Evolutionary conservation across 2,113 vertebrate species (phyloP).

Genomic region (Clupea harengus): DNA sequence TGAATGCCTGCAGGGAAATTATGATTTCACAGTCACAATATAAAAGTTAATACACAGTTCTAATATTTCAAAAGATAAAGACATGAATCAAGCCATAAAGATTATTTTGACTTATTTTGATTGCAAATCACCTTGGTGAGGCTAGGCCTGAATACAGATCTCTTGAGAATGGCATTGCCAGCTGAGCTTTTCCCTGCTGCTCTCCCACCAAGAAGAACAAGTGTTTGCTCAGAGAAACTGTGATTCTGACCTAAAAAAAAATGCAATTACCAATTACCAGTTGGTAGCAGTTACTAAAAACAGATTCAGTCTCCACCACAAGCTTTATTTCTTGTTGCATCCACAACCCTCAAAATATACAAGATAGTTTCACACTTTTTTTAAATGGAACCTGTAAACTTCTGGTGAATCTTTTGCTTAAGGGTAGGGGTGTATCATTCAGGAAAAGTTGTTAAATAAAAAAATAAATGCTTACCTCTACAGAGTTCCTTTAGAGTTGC

Average conservation of each 20-base stretch:
- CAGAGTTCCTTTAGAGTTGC: constrained; percentile 6
- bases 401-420: neutral
- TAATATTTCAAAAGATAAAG: too few species aligned
- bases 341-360: too few species aligned
- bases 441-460: neutral
- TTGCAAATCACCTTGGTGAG: neutral
- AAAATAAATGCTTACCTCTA: neutral
- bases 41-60: neutral
- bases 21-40: neutral
- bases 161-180: constrained; percentile 33
- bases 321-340: too few species aligned
- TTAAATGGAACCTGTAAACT: too few species aligned
- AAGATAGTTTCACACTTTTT: too few species aligned
- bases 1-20: neutral
- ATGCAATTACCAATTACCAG: neutral
- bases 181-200: constrained; percentile 17
- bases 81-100: neutral
- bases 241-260: neutral
- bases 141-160: neutral
- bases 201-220: constrained; percentile 29
- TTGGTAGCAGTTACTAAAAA: neutral
- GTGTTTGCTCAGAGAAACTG: constrained; percentile 25
- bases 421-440: neutral
- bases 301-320: too few species aligned
- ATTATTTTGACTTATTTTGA: neutral